phyloP scores from a whole-genome alignment of 2,797 vertebrate genomes.

The Leuciscus waleckii region DNA sequence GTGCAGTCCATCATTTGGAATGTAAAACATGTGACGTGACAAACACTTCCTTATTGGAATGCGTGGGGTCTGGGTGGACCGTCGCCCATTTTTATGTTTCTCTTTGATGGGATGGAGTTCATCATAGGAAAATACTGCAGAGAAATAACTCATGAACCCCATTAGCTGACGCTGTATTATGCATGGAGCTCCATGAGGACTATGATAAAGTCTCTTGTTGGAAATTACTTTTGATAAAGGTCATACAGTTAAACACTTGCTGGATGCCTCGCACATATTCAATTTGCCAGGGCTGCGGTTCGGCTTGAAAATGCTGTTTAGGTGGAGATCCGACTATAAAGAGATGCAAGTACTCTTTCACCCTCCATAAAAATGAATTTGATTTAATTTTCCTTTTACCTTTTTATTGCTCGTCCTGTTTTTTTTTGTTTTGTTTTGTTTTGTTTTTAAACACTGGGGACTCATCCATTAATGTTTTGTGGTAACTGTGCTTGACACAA shows the following conservation, averaged over 20 bases:
- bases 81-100: constrained; percentile 10
- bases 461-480: too few relatives aligned
- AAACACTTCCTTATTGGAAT: constrained; percentile 18
- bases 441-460: too few relatives aligned
- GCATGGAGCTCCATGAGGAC: constrained; percentile 57
- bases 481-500: too few relatives aligned
- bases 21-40: constrained; percentile 31
- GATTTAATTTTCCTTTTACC: neutral
- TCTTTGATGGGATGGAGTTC: constrained; percentile 28
- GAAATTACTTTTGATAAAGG: constrained; percentile 75
- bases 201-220: constrained; percentile 63
- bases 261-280: constrained; percentile 63
- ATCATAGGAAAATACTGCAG: constrained; percentile 31
- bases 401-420: too few relatives aligned
- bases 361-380: neutral
- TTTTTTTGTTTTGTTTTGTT: too few relatives aligned
- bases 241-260: constrained; percentile 70
- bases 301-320: constrained; percentile 22
- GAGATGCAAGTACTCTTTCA: neutral
- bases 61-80: neutral
- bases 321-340: neutral
- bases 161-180: constrained; percentile 63
- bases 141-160: constrained; percentile 55
- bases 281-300: constrained; percentile 55
- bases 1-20: constrained; percentile 17